phyloP scores from a whole-genome alignment of 2,797 vertebrate genomes.

The Ceryle rudis region DNA sequence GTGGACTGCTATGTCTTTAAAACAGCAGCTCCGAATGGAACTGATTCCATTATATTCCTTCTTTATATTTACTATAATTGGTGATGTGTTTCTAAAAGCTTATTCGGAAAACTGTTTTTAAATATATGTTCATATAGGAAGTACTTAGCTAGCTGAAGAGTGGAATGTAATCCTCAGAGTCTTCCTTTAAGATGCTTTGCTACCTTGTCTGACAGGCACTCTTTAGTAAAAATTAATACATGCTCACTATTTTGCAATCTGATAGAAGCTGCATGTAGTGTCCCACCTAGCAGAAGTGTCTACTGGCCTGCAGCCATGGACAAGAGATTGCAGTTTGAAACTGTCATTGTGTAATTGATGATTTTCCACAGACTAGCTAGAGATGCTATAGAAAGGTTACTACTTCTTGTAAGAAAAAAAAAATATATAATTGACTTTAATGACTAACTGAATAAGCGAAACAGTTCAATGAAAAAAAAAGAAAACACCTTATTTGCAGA shows the following conservation, averaged over 20 bases:
- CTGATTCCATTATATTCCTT: not conserved
- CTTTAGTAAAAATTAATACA: not conserved
- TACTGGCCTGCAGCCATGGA: not conserved
- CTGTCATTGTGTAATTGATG: not conserved
- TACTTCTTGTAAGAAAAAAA: not conserved
- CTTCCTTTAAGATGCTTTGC: not conserved
- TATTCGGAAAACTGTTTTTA: not conserved
- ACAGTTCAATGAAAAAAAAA: not conserved
- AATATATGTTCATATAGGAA: not conserved
- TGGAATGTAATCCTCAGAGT: not conserved
- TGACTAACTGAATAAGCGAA: not conserved
- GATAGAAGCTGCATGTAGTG: not conserved
- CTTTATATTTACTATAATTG: not conserved
- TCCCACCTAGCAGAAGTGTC: not conserved
- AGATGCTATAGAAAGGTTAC: not conserved
- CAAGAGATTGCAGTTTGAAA: not conserved
- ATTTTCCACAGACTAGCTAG: not conserved
- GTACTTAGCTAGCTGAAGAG: not conserved
- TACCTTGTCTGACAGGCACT: not conserved
- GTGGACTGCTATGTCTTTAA: not conserved
- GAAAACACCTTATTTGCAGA: not conserved
- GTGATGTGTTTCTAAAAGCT: slow-evolving; percentile 9
- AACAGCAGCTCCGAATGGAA: slow-evolving; percentile 8
- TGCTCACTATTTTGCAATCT: not conserved
- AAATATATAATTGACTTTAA: not conserved